These are phyloP conservation scores for Nebria ingens DNA, from an alignment of 1,140 invertebrate species.

Conservation along the genomic window DNA sequence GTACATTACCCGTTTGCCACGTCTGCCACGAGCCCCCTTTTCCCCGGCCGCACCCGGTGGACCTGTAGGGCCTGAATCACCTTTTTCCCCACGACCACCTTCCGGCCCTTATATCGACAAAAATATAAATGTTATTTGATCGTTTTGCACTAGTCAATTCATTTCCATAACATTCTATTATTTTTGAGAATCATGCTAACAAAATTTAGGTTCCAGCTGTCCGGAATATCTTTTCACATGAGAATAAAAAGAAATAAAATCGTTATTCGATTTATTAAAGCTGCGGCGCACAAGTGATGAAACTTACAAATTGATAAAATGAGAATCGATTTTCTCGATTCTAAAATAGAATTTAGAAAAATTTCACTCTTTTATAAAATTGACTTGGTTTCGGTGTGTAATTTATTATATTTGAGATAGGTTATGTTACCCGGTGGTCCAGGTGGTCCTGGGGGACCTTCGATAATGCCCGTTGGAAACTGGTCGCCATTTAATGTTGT, in stretches of 20 bases:
- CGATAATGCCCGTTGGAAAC: slow-evolving; percentile 83
- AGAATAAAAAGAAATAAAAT: too few relatives aligned
- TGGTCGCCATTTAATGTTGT: slow-evolving; percentile 82
- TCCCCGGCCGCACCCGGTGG: slow-evolving; percentile 62
- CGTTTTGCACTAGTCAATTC: neutral
- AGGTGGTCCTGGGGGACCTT: slow-evolving; percentile 84
- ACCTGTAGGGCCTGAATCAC: slow-evolving; percentile 60
- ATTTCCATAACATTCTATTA: neutral
- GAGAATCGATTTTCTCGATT: too few relatives aligned
- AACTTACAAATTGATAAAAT: too few relatives aligned
- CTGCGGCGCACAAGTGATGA: too few relatives aligned
- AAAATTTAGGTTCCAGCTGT: too few relatives aligned
- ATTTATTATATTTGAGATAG: slow-evolving; percentile 3
- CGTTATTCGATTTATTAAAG: too few relatives aligned
- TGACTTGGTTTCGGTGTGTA: neutral
- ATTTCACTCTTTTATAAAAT: too few relatives aligned
- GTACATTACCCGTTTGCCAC: slow-evolving; percentile 71
- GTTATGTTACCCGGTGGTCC: slow-evolving; percentile 67
- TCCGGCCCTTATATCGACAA: neutral
- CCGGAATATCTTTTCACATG: too few relatives aligned
- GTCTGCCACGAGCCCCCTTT: slow-evolving; percentile 68
- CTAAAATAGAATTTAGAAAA: too few relatives aligned
- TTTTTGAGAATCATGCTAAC: too few relatives aligned
- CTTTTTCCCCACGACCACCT: slow-evolving; percentile 56
- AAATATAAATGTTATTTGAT: neutral